A percentile compares a stretch with the other conserved stretches of the same genome.
Conservation (phyloP, 1,140 invertebrate species). For the Camponotus pennsylvanicus region DNA sequence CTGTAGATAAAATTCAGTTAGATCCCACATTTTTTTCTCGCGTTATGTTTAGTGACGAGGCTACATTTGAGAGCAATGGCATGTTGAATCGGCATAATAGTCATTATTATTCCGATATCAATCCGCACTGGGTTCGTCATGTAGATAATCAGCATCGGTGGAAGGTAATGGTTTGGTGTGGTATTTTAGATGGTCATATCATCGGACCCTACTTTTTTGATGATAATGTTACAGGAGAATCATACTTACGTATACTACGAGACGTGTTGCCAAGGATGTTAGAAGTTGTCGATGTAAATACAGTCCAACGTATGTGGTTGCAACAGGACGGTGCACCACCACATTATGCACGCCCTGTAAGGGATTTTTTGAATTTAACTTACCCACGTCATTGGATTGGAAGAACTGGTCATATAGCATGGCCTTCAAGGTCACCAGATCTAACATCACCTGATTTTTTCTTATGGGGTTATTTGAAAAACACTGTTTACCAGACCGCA, state of each 20-base stretch:
- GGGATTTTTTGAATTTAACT: constrained; percentile 36
- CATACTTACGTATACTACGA: no score
- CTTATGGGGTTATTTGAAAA: neutral
- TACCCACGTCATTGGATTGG: neutral
- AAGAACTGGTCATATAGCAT: neutral
- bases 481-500: constrained; percentile 10
- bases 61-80: constrained; percentile 33
- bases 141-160: constrained; percentile 7
- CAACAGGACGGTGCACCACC: constrained; percentile 38
- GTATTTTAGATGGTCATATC: no score
- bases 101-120: constrained; percentile 34
- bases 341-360: constrained; percentile 26
- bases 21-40: neutral
- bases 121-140: constrained; percentile 18
- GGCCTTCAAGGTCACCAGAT: neutral
- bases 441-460: no score
- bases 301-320: constrained; percentile 22
- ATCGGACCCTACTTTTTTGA: no score
- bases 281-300: constrained; percentile 30
- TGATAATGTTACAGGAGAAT: no score
- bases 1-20: neutral
- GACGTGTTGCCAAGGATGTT: no score
- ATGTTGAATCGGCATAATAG: constrained; percentile 42
- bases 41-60: no score
- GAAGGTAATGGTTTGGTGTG: no score